Base-by-base conservation (phyloP, 92 coral and sea anemone genomes). In the Parazoanthus atlanticus region DNA sequence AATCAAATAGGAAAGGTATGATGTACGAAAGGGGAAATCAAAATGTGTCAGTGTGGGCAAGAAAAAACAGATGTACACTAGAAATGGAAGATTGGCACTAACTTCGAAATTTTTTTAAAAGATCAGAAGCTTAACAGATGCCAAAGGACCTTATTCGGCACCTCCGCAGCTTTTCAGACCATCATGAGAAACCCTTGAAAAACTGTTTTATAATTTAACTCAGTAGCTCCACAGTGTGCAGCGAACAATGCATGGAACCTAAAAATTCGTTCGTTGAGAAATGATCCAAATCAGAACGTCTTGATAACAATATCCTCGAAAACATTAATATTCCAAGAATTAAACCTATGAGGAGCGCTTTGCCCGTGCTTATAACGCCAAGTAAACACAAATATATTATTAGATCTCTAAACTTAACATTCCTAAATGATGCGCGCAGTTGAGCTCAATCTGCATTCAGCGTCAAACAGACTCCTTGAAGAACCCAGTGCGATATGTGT, bases 391-490 rank as follows among this genome's bases (percentile, higher is more conserved):
- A 61, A 61, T 6, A 21, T 3, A 19, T 25, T 23, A 61, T 61
- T 21, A 1, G 69, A 21, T 23, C 58, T 16, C 58, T 15, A 21
- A 61, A 61, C 16, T 61, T 23, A 61, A 61, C n/a, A 6, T 40
- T 28, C 7, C 2, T 6, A 23, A 16, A 9, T 29, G 78, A 32
- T 12, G 6, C 28, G 34, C 1, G 28, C 58, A 19, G 19, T 17
- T 4, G 40, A 33, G 9, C 6, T 89, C 88, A 97, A 93, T 97
- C 99, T 13, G 99, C 95, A 90, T 97, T 97, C 13, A 97, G 94
- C 13, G 99, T 97, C 10, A 97, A 96, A 61, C 99, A 97, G 30
- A 97, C 99, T 29, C 99, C 99, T 84, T 97, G 99, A n/a, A 97
- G 80, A 43, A 97, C 99, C 99, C 99, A 97, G 91, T 97, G 99